Evolutionary conservation across 2,888 invertebrate species (phyloP).

Genomic region (Thereva unica): DNA sequence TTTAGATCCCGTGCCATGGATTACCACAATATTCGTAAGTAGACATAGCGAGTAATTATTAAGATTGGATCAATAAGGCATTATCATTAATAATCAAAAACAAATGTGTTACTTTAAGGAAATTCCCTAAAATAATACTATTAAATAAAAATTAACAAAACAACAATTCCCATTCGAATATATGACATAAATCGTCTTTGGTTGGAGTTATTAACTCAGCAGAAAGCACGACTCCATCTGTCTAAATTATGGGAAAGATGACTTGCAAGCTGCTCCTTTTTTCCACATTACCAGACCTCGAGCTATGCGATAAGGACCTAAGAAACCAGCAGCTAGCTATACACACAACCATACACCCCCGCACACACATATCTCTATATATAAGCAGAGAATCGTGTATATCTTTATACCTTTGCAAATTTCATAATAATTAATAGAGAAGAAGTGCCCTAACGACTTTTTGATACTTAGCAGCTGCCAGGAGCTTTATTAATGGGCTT

Average conservation of each 20-base stretch:
- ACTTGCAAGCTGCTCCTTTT: constrained; percentile 24
- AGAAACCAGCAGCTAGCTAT: constrained; percentile 12
- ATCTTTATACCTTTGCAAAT: constrained; percentile 27
- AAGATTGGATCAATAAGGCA: no score
- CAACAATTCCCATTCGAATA: no score
- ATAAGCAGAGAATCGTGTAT: no score
- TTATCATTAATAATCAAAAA: no score
- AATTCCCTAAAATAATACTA: no score
- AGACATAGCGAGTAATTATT: no score
- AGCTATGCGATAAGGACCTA: constrained; percentile 22
- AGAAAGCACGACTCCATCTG: constrained; percentile 9
- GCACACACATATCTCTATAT: no score
- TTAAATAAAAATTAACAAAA: no score
- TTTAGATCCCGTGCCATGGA: no score
- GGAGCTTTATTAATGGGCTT: constrained; percentile 42
- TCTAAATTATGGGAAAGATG: constrained; percentile 31
- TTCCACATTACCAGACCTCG: constrained; percentile 19
- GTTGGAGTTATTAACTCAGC: constrained; percentile 20
- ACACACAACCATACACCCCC: background rate
- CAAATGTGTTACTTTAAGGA: no score
- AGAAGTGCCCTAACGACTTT: constrained; percentile 43
- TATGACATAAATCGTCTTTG: no score
- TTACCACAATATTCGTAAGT: no score
- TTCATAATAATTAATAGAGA: constrained; percentile 42
- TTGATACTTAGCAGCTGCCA: constrained; percentile 43